These are phyloP conservation scores for Hippocampus kuda DNA, from an alignment of 2,797 vertebrate genomes.

Conservation along the genomic window DNA sequence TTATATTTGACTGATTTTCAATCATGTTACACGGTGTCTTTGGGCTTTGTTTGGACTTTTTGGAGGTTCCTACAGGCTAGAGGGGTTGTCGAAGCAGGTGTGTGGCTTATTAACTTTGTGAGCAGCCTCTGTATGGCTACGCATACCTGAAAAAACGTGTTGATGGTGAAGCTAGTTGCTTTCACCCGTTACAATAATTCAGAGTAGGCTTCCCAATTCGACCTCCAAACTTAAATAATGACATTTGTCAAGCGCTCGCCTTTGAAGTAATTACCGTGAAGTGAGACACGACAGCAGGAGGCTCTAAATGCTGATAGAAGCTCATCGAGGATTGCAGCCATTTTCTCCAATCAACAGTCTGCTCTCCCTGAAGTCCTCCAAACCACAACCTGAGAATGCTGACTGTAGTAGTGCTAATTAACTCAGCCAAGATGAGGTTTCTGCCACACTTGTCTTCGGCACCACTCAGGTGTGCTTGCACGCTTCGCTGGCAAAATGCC, in stretches of 20 bases:
- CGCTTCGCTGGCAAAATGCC: too few species aligned
- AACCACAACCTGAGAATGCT: conserved; percentile 48
- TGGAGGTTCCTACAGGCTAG: not conserved
- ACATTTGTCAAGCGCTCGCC: conserved; percentile 53
- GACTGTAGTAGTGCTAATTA: conserved; percentile 65
- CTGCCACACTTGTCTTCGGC: conserved; percentile 53
- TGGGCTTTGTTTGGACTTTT: not conserved
- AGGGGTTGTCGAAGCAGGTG: not conserved
- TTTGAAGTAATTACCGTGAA: conserved; percentile 66
- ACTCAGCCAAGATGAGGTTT: conserved; percentile 59
- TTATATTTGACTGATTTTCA: not conserved
- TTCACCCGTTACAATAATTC: conserved; percentile 25
- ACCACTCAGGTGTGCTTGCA: conserved; percentile 40
- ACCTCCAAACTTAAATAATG: conserved; percentile 62
- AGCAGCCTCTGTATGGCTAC: not conserved
- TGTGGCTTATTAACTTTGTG: not conserved
- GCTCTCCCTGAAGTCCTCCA: conserved; percentile 57
- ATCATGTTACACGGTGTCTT: not conserved
- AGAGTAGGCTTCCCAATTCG: conserved; percentile 37
- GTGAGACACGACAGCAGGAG: conserved; percentile 58
- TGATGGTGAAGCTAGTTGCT: conserved; percentile 11
- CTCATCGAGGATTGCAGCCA: conserved; percentile 59
- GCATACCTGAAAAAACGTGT: conserved; percentile 1
- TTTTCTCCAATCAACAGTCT: conserved; percentile 60
- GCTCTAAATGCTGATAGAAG: conserved; percentile 57